These are phyloP conservation scores for Tachypleus tridentatus DNA, from an alignment of 1,140 invertebrate species.

Conservation along the genomic window DNA sequence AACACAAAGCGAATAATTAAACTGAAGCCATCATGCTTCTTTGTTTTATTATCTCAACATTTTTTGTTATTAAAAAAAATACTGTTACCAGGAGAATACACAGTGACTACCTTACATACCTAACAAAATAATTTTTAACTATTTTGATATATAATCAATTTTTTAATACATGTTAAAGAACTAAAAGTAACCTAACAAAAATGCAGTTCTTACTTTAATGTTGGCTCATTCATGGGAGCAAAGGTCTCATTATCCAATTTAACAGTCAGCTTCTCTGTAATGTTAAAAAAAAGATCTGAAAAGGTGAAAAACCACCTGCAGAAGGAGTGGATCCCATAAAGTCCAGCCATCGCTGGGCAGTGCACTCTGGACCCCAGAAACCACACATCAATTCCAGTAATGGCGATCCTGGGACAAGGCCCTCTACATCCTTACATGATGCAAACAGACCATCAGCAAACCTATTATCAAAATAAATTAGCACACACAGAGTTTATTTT, in stretches of 20 bases:
- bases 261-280: conserved; percentile 9
- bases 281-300: conserved; percentile 22
- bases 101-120: no score
- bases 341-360: conserved; percentile 15
- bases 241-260: conserved; percentile 6
- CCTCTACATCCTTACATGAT: conserved; percentile 23
- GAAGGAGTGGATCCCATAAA: conserved; percentile 22
- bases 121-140: no score
- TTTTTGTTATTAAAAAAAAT: no score
- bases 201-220: no score
- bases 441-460: conserved; percentile 20
- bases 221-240: conserved; percentile 25
- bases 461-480: background rate
- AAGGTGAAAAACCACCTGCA: conserved; percentile 21
- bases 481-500: background rate
- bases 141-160: no score
- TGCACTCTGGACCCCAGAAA: conserved; percentile 16
- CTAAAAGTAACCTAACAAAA: no score
- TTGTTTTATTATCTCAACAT: no score
- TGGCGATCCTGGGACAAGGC: conserved; percentile 12
- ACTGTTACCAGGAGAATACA: no score
- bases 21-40: no score
- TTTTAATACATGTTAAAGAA: no score
- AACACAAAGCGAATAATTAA: no score
- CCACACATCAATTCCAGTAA: conserved; percentile 24